phyloP scores from a whole-genome alignment of 2,113 vertebrate genomes.

The Micronycteris hirsuta region DNA sequence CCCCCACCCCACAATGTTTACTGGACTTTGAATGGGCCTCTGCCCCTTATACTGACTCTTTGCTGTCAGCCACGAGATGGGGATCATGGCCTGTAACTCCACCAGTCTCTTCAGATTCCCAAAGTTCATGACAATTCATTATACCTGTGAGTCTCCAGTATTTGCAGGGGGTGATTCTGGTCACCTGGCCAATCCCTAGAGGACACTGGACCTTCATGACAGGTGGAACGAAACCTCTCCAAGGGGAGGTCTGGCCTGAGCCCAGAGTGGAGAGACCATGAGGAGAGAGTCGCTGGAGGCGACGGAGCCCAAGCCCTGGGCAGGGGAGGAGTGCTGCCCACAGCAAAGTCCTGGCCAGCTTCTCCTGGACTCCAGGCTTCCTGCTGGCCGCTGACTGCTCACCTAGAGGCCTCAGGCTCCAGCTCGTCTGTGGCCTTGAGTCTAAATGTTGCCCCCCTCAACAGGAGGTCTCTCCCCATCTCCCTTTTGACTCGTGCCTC shows the following conservation, averaged over 20 bases:
- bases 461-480: background rate
- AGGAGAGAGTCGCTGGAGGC: background rate
- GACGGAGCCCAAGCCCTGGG: background rate
- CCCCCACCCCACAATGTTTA: background rate
- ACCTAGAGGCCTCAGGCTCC: background rate
- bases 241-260: background rate
- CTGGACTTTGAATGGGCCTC: background rate
- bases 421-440: background rate
- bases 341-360: background rate
- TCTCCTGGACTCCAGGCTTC: background rate
- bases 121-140: background rate
- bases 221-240: background rate
- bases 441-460: background rate
- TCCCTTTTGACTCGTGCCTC: conserved; percentile 11
- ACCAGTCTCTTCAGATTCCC: background rate
- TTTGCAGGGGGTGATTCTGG: background rate
- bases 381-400: background rate
- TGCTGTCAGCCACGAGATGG: background rate
- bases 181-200: background rate
- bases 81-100: background rate
- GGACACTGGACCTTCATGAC: background rate
- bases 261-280: background rate
- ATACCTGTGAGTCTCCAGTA: background rate
- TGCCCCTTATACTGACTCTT: background rate
- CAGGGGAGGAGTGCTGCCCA: background rate